Evolutionary conservation across 2,797 vertebrate species (phyloP), one percentile per base, ranked within the genome.

Genomic region (Pelodytes ibericus): DNA sequence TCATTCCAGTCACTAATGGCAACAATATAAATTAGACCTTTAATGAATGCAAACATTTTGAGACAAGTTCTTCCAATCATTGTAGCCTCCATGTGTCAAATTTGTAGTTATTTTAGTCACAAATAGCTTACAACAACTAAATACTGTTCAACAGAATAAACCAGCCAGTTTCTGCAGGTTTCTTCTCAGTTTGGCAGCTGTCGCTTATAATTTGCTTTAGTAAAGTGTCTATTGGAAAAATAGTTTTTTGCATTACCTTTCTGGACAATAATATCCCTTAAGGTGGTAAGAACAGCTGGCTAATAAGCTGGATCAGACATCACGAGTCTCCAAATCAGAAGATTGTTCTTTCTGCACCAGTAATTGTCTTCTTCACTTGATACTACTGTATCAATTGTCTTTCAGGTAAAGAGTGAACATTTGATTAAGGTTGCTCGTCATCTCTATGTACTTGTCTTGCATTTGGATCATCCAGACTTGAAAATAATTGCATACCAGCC

Each of bases 1-100:
- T 22, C 29, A 62, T 33, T 22, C 29, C 60, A 36, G 60, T 62
- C 30, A 33, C 60, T 62, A n/a, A 62, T n/a, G 22, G 60, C 18
- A n/a, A 62, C 30, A 62, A 62, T 29, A 33, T 62, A 30, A 62
- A n/a, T 62, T 62, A 4, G 18, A 62, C 60, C 2, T 36, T 22
- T 62, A 29, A 36, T 62, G 60, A 62, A 62, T 62, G 18, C 2
- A 10, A 16, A 33, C 4, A 33, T 33, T 62, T 33, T 29, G 29
- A 33, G 53, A n/a, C n/a, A n/a, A n/a, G 30, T 62, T 62, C 18
- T 33, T 62, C 30, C 60, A 62, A 62, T 36, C 30, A 62, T 33
- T 62, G 13, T 44, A 44, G 18, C 13, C 41, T 44, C 9, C 41
- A 3, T 3, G 41, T 13, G 41, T 44, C 41, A 44, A 44, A 44